Evolutionary conservation across 2,888 invertebrate genomes (phyloP).

Genomic region (Diplolepis rosae): DNA sequence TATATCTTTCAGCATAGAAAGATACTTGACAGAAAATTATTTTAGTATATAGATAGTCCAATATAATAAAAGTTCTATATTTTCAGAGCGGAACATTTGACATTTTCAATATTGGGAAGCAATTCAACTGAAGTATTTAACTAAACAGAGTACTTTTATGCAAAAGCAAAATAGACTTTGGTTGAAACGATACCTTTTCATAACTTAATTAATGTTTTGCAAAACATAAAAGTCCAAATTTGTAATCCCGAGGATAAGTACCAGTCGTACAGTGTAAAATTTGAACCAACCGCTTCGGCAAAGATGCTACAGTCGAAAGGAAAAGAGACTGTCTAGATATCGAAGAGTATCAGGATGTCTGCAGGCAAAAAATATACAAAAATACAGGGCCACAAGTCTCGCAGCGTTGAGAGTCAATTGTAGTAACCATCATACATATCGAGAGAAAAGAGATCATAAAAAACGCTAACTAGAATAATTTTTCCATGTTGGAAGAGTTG

Average conservation of each 20-base stretch:
- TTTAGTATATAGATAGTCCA: no score
- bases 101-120: no score
- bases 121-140: no score
- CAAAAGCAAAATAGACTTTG: no score
- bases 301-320: conserved; percentile 37
- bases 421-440: conserved; percentile 69
- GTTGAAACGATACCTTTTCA: no score
- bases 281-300: conserved; percentile 17
- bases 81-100: no score
- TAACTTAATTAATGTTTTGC: no score
- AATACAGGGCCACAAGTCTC: conserved; percentile 65
- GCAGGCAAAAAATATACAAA: conserved; percentile 57
- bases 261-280: conserved; percentile 21
- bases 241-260: conserved; percentile 24
- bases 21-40: not conserved
- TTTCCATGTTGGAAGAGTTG: conserved; percentile 64
- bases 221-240: no score
- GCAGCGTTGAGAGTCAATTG: conserved; percentile 57
- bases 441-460: conserved; percentile 74
- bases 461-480: conserved; percentile 74
- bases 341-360: conserved; percentile 45
- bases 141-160: no score
- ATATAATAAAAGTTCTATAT: no score
- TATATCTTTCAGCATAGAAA: no score
- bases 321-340: conserved; percentile 38